Evolutionary conservation across 2,888 invertebrate species (phyloP).

Genomic region (Thymelicus acteon): DNA sequence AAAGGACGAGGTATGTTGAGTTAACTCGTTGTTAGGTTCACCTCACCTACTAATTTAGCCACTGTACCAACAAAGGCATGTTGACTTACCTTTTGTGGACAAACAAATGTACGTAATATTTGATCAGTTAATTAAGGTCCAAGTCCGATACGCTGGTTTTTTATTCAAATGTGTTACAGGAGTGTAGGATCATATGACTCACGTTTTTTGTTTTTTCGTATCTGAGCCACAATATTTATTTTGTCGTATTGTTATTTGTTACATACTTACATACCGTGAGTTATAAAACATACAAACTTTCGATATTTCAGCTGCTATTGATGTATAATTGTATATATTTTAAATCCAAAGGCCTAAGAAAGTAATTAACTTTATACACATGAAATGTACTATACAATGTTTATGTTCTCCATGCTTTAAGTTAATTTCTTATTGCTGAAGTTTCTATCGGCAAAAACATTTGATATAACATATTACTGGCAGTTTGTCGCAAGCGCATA

Average conservation of each 20-base stretch:
- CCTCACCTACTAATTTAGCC: slow-evolving; percentile 33
- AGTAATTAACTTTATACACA: too few relatives aligned
- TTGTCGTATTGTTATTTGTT: too few relatives aligned
- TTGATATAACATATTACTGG: slow-evolving; percentile 43
- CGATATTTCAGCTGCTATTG: too few relatives aligned
- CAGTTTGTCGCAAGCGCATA: slow-evolving; percentile 48
- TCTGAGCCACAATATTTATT: too few relatives aligned
- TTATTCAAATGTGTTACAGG: background rate
- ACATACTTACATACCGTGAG: too few relatives aligned
- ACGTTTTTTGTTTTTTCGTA: too few relatives aligned
- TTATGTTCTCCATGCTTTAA: background rate
- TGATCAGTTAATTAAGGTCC: slow-evolving; percentile 22
- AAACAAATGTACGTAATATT: slow-evolving; percentile 32
- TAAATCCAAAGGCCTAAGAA: too few relatives aligned
- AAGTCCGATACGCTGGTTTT: slow-evolving; percentile 14
- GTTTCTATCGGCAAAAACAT: slow-evolving; percentile 42
- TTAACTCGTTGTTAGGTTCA: slow-evolving; percentile 40
- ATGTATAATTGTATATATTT: too few relatives aligned
- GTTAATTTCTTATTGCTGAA: slow-evolving; percentile 16
- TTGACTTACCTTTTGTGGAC: slow-evolving; percentile 30
- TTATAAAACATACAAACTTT: too few relatives aligned
- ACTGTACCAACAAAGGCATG: slow-evolving; percentile 19
- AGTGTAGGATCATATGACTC: too few relatives aligned
- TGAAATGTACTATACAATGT: too few relatives aligned
- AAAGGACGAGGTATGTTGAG: slow-evolving; percentile 46